Evolutionary conservation across 2,888 invertebrate genomes (phyloP).

Genomic region (Zygogramma bicolorata): DNA sequence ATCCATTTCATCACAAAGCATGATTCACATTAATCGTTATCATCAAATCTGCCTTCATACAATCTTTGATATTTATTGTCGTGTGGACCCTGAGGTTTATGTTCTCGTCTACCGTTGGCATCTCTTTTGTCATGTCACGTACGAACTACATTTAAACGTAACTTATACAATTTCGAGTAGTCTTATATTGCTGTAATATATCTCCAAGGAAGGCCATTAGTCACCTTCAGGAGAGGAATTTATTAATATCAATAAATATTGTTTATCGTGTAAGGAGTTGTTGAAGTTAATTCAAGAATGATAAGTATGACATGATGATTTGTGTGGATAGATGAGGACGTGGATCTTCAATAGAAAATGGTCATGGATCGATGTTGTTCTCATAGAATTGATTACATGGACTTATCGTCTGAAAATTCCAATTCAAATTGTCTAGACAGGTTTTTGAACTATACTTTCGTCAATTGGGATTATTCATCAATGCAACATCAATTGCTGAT

Average conservation of each 20-base stretch:
- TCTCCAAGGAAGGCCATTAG: constrained; percentile 33
- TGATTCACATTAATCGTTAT: constrained; percentile 24
- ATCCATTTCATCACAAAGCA: background rate
- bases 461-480: too few species aligned
- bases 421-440: background rate
- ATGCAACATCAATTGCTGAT: too few species aligned
- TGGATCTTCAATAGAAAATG: background rate
- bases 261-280: constrained; percentile 30
- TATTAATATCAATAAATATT: constrained; percentile 39
- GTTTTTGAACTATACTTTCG: too few species aligned
- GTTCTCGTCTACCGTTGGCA: constrained; percentile 44
- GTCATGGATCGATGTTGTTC: background rate
- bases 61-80: constrained; percentile 23
- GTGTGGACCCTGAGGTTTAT: constrained; percentile 34
- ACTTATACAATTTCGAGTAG: constrained; percentile 30
- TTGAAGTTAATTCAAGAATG: constrained; percentile 22
- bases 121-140: constrained; percentile 48
- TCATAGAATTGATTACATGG: background rate
- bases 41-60: constrained; percentile 26
- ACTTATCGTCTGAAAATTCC: background rate
- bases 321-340: background rate
- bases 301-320: constrained; percentile 17
- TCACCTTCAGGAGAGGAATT: constrained; percentile 34
- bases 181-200: constrained; percentile 26
- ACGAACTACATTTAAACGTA: constrained; percentile 27